Conservation (phyloP, 92 coral and sea anemone genomes). For the Epizoanthus stellaris region DNA sequence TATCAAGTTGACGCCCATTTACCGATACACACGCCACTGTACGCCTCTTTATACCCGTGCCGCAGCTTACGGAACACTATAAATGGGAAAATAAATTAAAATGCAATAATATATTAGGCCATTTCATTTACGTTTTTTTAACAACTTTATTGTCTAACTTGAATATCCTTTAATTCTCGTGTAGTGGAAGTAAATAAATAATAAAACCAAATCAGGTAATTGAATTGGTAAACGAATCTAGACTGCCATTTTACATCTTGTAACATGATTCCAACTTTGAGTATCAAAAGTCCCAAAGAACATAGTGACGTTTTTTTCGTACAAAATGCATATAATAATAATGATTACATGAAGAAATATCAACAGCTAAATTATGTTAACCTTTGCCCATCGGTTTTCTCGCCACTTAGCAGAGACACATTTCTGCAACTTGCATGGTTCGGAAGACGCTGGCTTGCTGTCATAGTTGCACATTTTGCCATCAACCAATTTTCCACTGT, state of each 20-base stretch:
- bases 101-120: neutral
- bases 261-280: too few relatives aligned
- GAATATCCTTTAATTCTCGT: too few relatives aligned
- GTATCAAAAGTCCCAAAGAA: too few relatives aligned
- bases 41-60: slow-evolving; percentile 66
- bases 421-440: slow-evolving; percentile 55
- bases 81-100: neutral
- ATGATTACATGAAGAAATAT: neutral
- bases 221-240: too few relatives aligned
- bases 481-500: neutral
- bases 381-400: slow-evolving; percentile 88
- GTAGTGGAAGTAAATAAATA: neutral
- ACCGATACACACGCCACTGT: slow-evolving; percentile 63
- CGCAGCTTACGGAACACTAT: slow-evolving; percentile 86
- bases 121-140: too few relatives aligned
- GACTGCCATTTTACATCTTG: too few relatives aligned
- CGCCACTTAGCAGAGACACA: slow-evolving; percentile 76
- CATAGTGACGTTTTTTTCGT: too few relatives aligned
- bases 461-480: slow-evolving; percentile 51
- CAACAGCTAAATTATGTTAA: slow-evolving; percentile 10
- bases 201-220: neutral
- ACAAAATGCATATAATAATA: too few relatives aligned
- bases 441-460: slow-evolving; percentile 49
- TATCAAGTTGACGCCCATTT: slow-evolving; percentile 59
- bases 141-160: too few relatives aligned